These are phyloP conservation scores for Calameuta filiformis DNA, from an alignment of 2,888 invertebrate species.

Conservation along the genomic window DNA sequence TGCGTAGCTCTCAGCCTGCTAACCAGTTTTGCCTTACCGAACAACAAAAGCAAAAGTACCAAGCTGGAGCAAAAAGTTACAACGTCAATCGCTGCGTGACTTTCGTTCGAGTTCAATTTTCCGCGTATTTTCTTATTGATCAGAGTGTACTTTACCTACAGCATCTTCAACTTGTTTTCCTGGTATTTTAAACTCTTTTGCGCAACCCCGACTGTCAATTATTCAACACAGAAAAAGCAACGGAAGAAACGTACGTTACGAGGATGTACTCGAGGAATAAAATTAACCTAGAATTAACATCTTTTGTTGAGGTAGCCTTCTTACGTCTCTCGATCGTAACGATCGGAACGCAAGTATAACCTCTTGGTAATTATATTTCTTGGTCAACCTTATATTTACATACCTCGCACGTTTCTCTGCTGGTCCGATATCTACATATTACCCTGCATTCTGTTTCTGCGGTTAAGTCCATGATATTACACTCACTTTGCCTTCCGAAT, in stretches of 20 bases:
- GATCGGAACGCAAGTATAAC: not conserved
- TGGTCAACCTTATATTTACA: not conserved
- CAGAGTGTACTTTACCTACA: not conserved
- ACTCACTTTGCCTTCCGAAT: not conserved
- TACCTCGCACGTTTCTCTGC: not conserved
- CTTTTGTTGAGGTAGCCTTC: not conserved
- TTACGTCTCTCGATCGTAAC: not conserved
- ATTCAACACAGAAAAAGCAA: not conserved
- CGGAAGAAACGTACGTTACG: not conserved
- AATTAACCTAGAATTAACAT: not conserved
- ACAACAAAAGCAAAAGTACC: constrained; percentile 20
- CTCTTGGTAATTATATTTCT: not conserved
- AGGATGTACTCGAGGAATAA: not conserved
- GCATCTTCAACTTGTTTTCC: not conserved
- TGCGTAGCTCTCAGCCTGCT: constrained; percentile 9
- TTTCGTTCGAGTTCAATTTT: not conserved
- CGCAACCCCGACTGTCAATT: not conserved
- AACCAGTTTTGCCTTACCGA: constrained; percentile 24
- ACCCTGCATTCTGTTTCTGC: not conserved
- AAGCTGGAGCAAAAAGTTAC: not conserved
- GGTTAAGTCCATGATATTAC: not conserved
- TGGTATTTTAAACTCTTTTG: not conserved
- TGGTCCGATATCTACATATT: not conserved
- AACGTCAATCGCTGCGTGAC: not conserved
- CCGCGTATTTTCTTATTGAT: not conserved